Conservation (phyloP, 2,888 invertebrate genomes). For the Biston stratarius region DNA sequence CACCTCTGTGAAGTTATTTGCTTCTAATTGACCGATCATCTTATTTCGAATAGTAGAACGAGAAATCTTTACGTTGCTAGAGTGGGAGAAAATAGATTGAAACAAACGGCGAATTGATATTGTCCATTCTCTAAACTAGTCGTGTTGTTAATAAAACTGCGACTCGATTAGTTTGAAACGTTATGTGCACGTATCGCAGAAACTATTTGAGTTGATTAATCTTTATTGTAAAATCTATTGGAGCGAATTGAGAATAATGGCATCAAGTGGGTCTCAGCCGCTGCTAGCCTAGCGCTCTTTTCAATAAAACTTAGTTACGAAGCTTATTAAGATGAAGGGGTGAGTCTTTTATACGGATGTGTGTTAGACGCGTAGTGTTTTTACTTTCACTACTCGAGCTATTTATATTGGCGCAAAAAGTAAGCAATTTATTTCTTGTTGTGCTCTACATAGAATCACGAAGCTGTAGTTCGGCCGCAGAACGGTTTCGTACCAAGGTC, state of each 20-base stretch:
- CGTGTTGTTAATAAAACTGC: slow-evolving; percentile 30
- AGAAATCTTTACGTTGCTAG: slow-evolving; percentile 42
- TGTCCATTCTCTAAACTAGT: slow-evolving; percentile 32
- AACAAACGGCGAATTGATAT: slow-evolving; percentile 28
- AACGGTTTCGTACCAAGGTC: slow-evolving; percentile 74
- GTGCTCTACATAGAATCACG: slow-evolving; percentile 74
- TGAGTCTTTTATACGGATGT: slow-evolving; percentile 46
- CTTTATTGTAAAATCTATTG: slow-evolving; percentile 59
- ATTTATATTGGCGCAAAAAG: slow-evolving; percentile 62
- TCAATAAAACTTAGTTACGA: slow-evolving; percentile 49
- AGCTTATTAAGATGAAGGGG: slow-evolving; percentile 43
- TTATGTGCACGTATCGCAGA: slow-evolving; percentile 42
- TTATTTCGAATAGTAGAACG: slow-evolving; percentile 49
- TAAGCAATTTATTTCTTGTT: slow-evolving; percentile 72
- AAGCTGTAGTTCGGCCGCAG: slow-evolving; percentile 58
- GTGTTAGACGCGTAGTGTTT: slow-evolving; percentile 36
- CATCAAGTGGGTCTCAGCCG: slow-evolving; percentile 39
- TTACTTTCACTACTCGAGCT: slow-evolving; percentile 77
- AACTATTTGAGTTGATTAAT: slow-evolving; percentile 53
- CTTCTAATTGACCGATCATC: slow-evolving; percentile 60
- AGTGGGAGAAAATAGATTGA: slow-evolving; percentile 41
- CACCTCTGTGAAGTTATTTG: slow-evolving; percentile 55
- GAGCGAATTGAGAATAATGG: slow-evolving; percentile 57
- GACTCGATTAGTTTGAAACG: slow-evolving; percentile 43
- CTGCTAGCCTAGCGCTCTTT: slow-evolving; percentile 52